Evolutionary conservation across 1,140 invertebrate species (phyloP).

Genomic region (Cyclargus thomasi): DNA sequence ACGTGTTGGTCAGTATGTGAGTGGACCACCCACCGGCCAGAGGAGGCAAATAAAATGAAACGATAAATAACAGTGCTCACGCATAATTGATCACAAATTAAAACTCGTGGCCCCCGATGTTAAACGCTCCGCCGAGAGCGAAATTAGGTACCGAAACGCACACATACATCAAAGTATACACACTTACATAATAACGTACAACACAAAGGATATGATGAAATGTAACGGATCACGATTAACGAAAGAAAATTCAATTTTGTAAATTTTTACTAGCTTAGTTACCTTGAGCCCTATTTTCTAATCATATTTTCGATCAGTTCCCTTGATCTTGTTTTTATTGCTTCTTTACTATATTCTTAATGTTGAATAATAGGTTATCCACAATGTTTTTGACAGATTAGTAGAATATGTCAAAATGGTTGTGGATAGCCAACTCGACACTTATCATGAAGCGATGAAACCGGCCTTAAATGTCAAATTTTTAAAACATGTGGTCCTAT

Average conservation of each 20-base stretch:
- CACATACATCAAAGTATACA: background rate
- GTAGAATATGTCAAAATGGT: too few relatives aligned
- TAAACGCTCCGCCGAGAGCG: constrained; percentile 64
- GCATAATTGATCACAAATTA: constrained; percentile 76
- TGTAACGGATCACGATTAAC: background rate
- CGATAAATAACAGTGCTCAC: constrained; percentile 71
- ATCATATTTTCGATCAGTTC: background rate
- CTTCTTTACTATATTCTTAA: too few relatives aligned
- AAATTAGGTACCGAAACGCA: constrained; percentile 41
- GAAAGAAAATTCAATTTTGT: background rate
- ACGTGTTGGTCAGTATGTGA: constrained; percentile 67
- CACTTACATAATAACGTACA: background rate
- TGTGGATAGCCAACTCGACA: too few relatives aligned
- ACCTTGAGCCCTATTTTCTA: too few relatives aligned
- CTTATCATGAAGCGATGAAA: too few relatives aligned
- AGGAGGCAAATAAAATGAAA: constrained; percentile 72
- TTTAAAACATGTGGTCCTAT: too few relatives aligned
- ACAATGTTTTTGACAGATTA: too few relatives aligned
- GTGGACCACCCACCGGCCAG: constrained; percentile 67
- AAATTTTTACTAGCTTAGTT: background rate
- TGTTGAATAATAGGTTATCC: too few relatives aligned
- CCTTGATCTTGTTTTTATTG: too few relatives aligned
- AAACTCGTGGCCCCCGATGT: constrained; percentile 68
- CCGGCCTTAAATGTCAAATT: too few relatives aligned
- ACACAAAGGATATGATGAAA: constrained; percentile 21